These are phyloP conservation scores for Odocoileus virginianus DNA, from an alignment of 2,113 vertebrate genomes.

Conservation along the genomic window DNA sequence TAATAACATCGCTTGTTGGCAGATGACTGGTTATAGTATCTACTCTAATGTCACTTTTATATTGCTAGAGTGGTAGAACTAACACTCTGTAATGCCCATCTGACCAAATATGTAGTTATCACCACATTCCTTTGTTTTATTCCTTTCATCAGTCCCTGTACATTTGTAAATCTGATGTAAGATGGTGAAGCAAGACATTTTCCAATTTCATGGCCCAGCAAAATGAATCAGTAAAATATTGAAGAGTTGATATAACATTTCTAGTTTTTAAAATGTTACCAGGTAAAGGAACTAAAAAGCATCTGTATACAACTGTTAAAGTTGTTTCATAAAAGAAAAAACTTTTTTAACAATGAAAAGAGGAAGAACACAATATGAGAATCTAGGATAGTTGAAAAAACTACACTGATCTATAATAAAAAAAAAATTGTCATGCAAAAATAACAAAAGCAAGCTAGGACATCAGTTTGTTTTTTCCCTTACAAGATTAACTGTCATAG, in stretches of 20 bases:
- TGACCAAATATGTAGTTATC: neutral
- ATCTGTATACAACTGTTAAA: neutral
- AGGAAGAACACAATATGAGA: neutral
- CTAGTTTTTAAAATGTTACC: neutral
- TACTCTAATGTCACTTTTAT: neutral
- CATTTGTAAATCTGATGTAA: neutral
- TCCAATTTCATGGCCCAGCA: neutral
- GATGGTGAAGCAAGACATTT: neutral
- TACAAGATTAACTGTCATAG: neutral
- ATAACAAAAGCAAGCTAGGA: neutral
- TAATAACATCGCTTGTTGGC: neutral
- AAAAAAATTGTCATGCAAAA: neutral
- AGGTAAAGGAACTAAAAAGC: neutral
- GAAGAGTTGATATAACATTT: neutral
- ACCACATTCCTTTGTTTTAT: neutral
- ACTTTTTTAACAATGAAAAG: neutral
- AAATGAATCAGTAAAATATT: neutral
- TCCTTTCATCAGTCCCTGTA: neutral
- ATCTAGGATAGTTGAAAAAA: neutral
- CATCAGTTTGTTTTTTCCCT: neutral
- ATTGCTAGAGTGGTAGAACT: neutral
- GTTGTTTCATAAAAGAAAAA: neutral
- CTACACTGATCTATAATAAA: neutral
- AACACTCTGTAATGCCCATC: neutral
- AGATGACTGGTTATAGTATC: neutral